Conservation (phyloP, 2,888 invertebrate genomes). For the Athetis lepigone region DNA sequence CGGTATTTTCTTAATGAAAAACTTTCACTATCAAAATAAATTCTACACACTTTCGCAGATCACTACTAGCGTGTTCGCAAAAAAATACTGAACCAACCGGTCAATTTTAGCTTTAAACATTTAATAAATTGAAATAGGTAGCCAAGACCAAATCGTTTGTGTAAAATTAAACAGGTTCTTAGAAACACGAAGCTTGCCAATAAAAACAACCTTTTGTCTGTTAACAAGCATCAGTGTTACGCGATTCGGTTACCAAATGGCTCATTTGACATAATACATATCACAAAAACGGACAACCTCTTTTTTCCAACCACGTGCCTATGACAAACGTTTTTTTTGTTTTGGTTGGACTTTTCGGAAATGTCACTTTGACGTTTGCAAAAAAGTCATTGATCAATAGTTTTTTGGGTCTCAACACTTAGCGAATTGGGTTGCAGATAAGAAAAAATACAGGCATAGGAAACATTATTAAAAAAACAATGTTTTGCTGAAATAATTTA, state of each 20-base stretch:
- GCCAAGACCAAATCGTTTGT: constrained; percentile 40
- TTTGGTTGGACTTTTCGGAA: neutral
- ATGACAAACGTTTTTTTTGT: neutral
- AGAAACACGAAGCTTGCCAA: constrained; percentile 58
- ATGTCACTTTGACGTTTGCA: constrained; percentile 24
- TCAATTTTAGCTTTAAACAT: constrained; percentile 33
- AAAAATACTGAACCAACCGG: constrained; percentile 20
- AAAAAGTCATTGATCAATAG: constrained; percentile 5
- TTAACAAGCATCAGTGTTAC: constrained; percentile 69
- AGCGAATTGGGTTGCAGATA: neutral
- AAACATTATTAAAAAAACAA: neutral
- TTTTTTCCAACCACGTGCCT: constrained; percentile 55
- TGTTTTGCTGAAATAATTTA: constrained; percentile 7
- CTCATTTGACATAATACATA: constrained; percentile 61
- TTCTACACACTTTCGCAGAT: constrained; percentile 33
- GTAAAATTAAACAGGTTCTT: constrained; percentile 61
- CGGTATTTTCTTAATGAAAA: neutral
- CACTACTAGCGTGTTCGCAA: constrained; percentile 12
- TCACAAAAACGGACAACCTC: constrained; percentile 62
- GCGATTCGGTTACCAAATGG: constrained; percentile 66
- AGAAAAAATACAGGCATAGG: neutral
- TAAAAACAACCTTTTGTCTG: constrained; percentile 71
- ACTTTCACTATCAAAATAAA: constrained; percentile 13
- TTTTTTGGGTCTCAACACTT: constrained; percentile 1
- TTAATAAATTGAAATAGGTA: constrained; percentile 51